Evolutionary conservation across 2,888 invertebrate species (phyloP).

Genomic region (Polietes domitor): DNA sequence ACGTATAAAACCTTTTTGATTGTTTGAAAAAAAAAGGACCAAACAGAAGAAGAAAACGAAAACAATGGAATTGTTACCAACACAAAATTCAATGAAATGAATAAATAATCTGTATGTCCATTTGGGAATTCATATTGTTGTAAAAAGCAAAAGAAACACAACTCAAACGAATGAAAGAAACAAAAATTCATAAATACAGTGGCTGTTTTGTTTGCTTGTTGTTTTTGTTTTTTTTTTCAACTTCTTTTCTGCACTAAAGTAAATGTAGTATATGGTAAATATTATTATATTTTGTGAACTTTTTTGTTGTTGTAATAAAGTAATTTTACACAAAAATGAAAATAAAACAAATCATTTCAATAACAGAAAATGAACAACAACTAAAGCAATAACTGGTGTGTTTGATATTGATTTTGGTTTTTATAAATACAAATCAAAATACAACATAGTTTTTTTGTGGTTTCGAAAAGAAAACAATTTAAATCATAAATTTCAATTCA

Average conservation of each 20-base stretch:
- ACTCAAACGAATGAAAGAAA: conserved; percentile 14
- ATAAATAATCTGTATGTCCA: conserved; percentile 45
- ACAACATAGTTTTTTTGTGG: not conserved
- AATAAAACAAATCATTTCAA: not conserved
- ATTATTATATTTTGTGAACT: conserved; percentile 72
- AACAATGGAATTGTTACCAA: conserved; percentile 38
- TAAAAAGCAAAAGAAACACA: conserved; percentile 71
- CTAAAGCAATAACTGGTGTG: conserved; percentile 31
- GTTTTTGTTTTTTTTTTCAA: conserved; percentile 26
- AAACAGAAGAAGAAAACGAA: conserved; percentile 20
- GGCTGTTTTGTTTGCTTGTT: conserved; percentile 32
- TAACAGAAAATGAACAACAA: not conserved
- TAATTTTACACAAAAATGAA: conserved; percentile 51
- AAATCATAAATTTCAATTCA: conserved; percentile 17
- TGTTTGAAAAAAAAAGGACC: conserved; percentile 67
- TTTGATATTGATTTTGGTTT: not conserved
- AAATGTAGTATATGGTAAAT: conserved; percentile 32
- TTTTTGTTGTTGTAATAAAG: conserved; percentile 77
- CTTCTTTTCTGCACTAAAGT: conserved; percentile 58
- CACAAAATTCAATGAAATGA: conserved; percentile 17
- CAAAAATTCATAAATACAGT: not conserved
- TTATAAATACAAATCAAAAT: not conserved
- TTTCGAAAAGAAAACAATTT: conserved; percentile 14
- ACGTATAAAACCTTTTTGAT: conserved; percentile 48
- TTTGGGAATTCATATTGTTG: conserved; percentile 52